Evolutionary conservation across 2,797 vertebrate species (phyloP), one percentile per base, ranked within the genome.

Genomic region (Sebastolobus altivelis): DNA sequence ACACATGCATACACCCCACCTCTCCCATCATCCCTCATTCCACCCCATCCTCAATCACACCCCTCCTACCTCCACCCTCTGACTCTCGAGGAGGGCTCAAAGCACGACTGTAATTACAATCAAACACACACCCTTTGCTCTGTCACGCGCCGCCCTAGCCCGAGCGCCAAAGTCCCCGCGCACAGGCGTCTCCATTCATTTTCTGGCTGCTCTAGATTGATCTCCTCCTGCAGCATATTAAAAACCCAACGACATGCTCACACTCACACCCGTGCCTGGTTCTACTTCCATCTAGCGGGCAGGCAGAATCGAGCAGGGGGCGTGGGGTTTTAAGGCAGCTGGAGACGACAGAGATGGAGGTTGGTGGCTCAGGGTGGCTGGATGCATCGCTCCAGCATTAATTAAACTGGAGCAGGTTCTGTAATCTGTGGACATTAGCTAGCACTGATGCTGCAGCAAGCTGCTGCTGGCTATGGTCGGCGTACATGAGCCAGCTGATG

Each of bases 31-130:
- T 90, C 86, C 93, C 86, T 93, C 84, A 90, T 88, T 90, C 92
- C 87, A 90, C 82, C 88, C 88, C 63, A 55, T 85, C 78, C 88
- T 93, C 91, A 82, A 65, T 95, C 93, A 81, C 87, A 61, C 75
- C 83, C 76, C 79, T 86, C 81, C 65, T 73, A 82, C 78, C 65
- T 93, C 87, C 92, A 93, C 88, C 89, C 83, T 60, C 60, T 68
- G 61, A 93, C 92, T 92, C 94, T 91, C 78, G 72, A 92, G 86
- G 90, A 95, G 92, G 83, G 71, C 92, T 94, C 93, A 94, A 94
- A 96, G 93, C 94, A 91, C 92, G 85, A 92, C 94, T 94, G 90
- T 96, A 97, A 97, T 97, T 96, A 96, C 94, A 95, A 94, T 92
- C 92, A 96, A 95, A 95, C 94, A 84, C 84, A 90, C 92, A 94